Percentiles rank a stretch among this genome's conserved stretches.
Evolutionary conservation across 1,140 invertebrate genomes (phyloP).

Genomic region (Drosophila fuyamai): DNA sequence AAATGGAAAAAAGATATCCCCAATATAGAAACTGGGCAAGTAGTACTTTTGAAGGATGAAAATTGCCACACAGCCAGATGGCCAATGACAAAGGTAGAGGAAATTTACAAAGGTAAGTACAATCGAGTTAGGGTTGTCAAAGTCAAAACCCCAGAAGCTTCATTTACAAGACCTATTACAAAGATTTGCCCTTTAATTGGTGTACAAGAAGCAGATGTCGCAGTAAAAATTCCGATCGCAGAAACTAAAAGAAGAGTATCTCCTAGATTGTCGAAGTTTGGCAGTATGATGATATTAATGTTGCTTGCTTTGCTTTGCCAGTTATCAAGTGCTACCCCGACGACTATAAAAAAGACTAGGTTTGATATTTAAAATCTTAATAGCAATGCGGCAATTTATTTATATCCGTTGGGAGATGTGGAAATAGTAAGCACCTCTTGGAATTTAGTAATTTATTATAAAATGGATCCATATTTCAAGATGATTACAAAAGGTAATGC

Average conservation of each 20-base stretch:
- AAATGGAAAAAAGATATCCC: no score
- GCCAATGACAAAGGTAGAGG: neutral
- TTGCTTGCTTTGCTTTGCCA: neutral
- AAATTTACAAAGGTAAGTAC: neutral
- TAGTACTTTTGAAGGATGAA: no score
- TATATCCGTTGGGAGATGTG: no score
- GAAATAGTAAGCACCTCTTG: no score
- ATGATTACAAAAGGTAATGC: no score
- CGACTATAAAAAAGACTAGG: neutral
- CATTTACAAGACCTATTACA: constrained; percentile 4
- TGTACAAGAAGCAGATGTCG: neutral
- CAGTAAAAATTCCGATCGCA: neutral
- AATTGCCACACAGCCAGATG: no score
- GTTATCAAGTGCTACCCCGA: neutral
- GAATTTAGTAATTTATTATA: no score
- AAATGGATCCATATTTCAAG: no score
- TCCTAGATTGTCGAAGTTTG: constrained; percentile 4
- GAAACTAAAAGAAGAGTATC: neutral
- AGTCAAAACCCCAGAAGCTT: constrained; percentile 3
- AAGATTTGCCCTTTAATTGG: constrained; percentile 2
- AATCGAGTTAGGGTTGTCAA: neutral
- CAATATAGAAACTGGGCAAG: no score
- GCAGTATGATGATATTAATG: neutral
- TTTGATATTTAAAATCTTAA: neutral
- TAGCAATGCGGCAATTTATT: no score